These are phyloP conservation scores for Acanthisitta chloris DNA, from an alignment of 2,113 vertebrate species.

Conservation along the genomic window DNA sequence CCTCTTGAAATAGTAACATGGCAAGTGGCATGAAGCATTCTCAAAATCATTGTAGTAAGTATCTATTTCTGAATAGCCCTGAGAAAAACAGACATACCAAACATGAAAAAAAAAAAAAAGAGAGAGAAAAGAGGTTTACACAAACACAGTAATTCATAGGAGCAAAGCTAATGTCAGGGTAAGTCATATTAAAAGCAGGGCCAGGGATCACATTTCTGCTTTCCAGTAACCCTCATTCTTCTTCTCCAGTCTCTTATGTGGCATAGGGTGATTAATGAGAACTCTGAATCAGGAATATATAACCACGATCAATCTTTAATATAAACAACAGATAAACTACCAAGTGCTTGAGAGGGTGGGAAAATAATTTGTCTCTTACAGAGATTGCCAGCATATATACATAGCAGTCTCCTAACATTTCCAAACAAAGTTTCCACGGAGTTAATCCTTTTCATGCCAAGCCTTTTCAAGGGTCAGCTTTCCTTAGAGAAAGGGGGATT, in stretches of 20 bases:
- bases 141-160: conserved; percentile 1
- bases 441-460: conserved; percentile 37
- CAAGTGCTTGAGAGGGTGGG: conserved; percentile 60
- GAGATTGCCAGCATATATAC: not conserved
- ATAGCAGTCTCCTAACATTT: conserved; percentile 24
- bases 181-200: conserved; percentile 12
- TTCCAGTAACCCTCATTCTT: conserved; percentile 46
- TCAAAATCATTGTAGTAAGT: not conserved
- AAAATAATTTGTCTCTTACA: conserved; percentile 58
- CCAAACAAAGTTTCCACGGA: conserved; percentile 59
- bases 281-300: conserved; percentile 20
- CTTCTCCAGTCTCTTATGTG: not conserved
- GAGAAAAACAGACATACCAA: not conserved
- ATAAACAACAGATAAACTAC: conserved; percentile 65
- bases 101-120: not conserved
- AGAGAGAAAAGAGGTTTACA: not conserved
- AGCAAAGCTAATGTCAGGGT: conserved; percentile 8
- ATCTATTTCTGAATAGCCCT: not conserved
- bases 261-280: conserved; percentile 43
- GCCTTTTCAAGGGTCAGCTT: conserved; percentile 14
- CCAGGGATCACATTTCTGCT: conserved; percentile 7
- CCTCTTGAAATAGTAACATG: not conserved
- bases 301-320: conserved; percentile 41
- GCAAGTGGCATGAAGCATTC: not conserved
- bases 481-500: not conserved